Percentiles rank a stretch among this genome's conserved stretches.
Conservation (phyloP, 2,888 invertebrate genomes). For the Drepana falcataria region DNA sequence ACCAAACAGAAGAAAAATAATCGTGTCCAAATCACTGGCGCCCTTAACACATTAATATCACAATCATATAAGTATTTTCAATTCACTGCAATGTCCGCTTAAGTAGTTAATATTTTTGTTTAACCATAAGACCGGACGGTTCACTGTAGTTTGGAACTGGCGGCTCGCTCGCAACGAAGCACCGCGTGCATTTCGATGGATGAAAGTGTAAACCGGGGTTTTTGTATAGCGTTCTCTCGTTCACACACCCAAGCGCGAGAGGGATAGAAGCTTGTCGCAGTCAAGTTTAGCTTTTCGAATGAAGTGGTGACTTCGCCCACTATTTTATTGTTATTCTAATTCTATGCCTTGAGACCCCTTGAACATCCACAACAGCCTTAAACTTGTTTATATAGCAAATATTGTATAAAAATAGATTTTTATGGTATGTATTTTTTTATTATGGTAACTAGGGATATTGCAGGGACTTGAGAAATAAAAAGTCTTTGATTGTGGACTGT, state of each 20-base stretch:
- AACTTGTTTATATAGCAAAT: slow-evolving; percentile 7
- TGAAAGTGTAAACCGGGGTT: slow-evolving; percentile 76
- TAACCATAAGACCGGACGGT: slow-evolving; percentile 51
- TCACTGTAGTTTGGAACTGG: slow-evolving; percentile 61
- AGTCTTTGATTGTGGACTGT: slow-evolving; percentile 43
- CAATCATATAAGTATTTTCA: slow-evolving; percentile 39
- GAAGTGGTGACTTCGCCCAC: slow-evolving; percentile 65
- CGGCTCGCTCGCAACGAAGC: slow-evolving; percentile 63
- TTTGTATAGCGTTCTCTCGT: slow-evolving; percentile 73
- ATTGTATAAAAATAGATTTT: too few species aligned
- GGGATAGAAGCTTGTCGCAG: slow-evolving; percentile 41
- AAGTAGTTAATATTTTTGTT: slow-evolving; percentile 52
- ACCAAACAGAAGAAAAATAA: slow-evolving; percentile 9
- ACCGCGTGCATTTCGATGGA: slow-evolving; percentile 75
- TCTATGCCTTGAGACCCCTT: slow-evolving; percentile 29
- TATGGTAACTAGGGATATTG: not conserved
- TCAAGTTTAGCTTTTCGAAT: slow-evolving; percentile 53
- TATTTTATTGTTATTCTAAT: slow-evolving; percentile 64
- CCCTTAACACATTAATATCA: slow-evolving; percentile 18
- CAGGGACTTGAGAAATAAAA: slow-evolving; percentile 40
- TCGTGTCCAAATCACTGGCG: slow-evolving; percentile 24
- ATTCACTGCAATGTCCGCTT: slow-evolving; percentile 40
- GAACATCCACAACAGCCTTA: slow-evolving; percentile 10
- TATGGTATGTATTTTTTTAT: too few species aligned
- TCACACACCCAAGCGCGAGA: slow-evolving; percentile 43